Base-by-base conservation (phyloP, 1,140 invertebrate species). In the Megalopta genalis region DNA sequence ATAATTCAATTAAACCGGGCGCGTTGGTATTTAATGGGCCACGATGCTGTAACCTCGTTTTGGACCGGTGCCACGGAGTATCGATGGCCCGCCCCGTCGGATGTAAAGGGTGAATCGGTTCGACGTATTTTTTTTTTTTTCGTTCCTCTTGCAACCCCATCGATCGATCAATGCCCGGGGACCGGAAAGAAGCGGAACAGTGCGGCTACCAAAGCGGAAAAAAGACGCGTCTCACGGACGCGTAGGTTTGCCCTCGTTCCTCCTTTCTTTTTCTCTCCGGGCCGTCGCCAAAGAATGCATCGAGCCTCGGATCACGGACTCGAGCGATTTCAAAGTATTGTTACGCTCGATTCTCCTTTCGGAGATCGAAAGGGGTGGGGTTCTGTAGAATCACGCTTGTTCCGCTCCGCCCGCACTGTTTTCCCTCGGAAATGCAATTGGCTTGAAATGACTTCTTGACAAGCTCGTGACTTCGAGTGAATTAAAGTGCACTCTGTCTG, bases 21-120 rank as follows among this genome's bases (percentile, higher is more conserved):
- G 69, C 85, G 82, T 86, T 77, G 81, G 75, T 85, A 86, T 86
- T 86, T 86, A 86, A 86, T 83, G 85, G 84, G 49, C 84, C 77
- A 74, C 85, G 73, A 83, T 76, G 84, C 54, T 66, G 81, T 85
- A 83, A 77, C 84, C 77, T 86, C 81, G 84, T 66, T 77, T 86
- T 86, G 84, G 84, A 83, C 60, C 77, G 32, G 14, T 81, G 84
- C 85, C 84, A 82, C 83, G 59, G 21, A 64, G 59, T 72, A 60
- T 70, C 78, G 57, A 32, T 32, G 32, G 64, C 39, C 63, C 14
- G 57, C 10, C 37, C 54, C 32, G 54, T 80, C 72, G 37, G 62
- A 67, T 63, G 81, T 73, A 80, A 71, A 65, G 83, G 67, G 77
- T 12, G 57, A 62, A 57, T n/a, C 21, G 49, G 66, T 52, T 54